phyloP scores from a whole-genome alignment of 2,113 vertebrate genomes.

The Ictalurus punctatus region DNA sequence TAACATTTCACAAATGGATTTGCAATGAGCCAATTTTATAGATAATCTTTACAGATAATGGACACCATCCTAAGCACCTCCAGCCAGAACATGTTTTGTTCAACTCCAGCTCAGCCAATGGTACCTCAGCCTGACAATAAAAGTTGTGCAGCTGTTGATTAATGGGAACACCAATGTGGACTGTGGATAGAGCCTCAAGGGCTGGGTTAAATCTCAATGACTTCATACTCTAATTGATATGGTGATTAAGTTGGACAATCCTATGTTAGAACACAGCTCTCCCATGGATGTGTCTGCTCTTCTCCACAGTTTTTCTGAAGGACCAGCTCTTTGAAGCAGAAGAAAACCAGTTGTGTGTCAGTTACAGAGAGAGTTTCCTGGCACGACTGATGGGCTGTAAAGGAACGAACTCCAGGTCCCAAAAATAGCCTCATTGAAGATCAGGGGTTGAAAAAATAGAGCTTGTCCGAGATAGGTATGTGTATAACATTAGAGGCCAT shows the following conservation, averaged over 20 bases:
- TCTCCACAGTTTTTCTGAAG: background rate
- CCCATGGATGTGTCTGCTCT: background rate
- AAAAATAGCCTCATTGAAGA: slow-evolving; percentile 26
- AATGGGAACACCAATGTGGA: background rate
- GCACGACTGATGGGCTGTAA: slow-evolving; percentile 48
- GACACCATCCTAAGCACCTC: background rate
- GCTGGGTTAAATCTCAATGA: background rate
- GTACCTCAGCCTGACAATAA: background rate
- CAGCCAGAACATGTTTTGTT: background rate
- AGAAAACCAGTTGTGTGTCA: slow-evolving; percentile 4
- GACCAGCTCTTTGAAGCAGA: slow-evolving; percentile 5
- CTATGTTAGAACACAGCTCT: background rate
- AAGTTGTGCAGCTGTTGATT: background rate
- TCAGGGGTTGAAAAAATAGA: slow-evolving; percentile 6
- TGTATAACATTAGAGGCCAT: background rate
- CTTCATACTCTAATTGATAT: background rate
- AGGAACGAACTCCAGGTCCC: slow-evolving; percentile 8
- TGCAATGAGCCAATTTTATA: background rate
- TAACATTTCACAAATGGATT: background rate
- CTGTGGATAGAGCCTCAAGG: background rate
- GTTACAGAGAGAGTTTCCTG: slow-evolving; percentile 1
- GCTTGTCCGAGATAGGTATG: slow-evolving; percentile 14
- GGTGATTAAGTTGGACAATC: background rate
- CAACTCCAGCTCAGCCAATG: background rate
- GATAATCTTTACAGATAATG: background rate